Conservation (phyloP, 2,113 vertebrate genomes). For the Rhinoderma darwinii region DNA sequence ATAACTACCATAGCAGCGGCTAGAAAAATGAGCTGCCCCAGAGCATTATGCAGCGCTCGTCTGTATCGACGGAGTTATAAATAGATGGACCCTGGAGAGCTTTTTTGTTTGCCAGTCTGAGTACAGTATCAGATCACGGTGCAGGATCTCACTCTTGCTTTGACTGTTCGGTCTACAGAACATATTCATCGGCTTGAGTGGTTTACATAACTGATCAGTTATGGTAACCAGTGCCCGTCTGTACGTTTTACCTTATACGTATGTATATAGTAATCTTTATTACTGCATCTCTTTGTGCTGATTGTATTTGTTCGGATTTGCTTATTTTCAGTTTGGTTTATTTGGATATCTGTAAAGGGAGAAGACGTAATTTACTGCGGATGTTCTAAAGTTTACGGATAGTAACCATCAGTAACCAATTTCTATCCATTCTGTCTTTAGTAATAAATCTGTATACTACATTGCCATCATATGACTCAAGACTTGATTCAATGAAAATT, state of each 20-base stretch:
- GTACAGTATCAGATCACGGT: background rate
- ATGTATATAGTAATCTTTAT: background rate
- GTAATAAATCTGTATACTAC: too few relatives aligned
- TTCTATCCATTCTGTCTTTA: too few relatives aligned
- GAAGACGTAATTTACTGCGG: too few relatives aligned
- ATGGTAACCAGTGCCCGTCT: background rate
- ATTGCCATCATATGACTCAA: too few relatives aligned
- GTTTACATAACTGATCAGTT: background rate
- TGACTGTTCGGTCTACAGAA: background rate
- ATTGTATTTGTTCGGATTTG: too few relatives aligned
- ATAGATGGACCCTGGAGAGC: constrained; percentile 21
- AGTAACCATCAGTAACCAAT: too few relatives aligned
- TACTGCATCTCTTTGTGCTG: too few relatives aligned
- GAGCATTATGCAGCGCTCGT: background rate
- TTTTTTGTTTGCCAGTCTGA: constrained; percentile 1
- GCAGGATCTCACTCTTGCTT: background rate
- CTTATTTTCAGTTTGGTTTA: too few relatives aligned
- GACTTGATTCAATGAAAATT: too few relatives aligned
- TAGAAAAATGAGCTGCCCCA: constrained; percentile 2
- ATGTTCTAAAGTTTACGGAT: too few relatives aligned
- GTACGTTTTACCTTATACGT: background rate
- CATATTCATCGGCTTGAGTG: background rate
- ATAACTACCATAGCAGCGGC: constrained; percentile 12
- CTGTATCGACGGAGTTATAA: constrained; percentile 5
- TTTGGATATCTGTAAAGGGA: too few relatives aligned